Base-by-base conservation (phyloP, 2,113 vertebrate genomes). In the Brachionichthys hirsutus region DNA sequence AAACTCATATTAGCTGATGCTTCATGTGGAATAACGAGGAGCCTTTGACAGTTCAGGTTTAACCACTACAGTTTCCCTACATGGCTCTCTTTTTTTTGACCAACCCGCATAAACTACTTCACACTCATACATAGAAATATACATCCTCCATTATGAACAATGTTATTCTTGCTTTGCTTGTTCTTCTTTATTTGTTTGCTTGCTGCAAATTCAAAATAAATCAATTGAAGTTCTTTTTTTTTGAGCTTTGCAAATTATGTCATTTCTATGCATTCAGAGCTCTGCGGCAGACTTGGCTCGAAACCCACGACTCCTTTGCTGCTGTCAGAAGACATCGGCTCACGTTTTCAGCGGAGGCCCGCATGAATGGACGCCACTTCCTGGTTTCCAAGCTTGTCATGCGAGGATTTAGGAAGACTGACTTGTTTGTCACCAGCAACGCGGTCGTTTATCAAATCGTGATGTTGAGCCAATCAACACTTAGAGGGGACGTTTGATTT, bases 261-360 rank as follows among this genome's bases (percentile, higher is more conserved):
- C 67, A 77, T 49, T 63, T 43, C 59, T 43, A 65, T 61, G 71
- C 52, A 70, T 77, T 84, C 68, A 77, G 50, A 42, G 80, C 75
- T 83, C 70, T 54, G 50, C 71, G 73, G 77, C 85, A n/a, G n/a
- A 73, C 79, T 70, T 61, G 52, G 73, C 58, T 72, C 80, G n/a
- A n/a, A 67, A 57, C 70, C 78, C 66, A 69, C 70, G 69, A 82
- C 74, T 72, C 52, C 72, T 67, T 70, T 19, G 43, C 73, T 40
- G 73, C 76, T 85, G 87, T 90, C 90, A 86, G 56, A 64, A 60
- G 48, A 41, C 54, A 80, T 88, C 65, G 79, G 43, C 44, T 88
- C 84, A 87, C 60, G 38, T 79, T 67, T 56, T 15, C 57, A 24
- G 6, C 13, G 16, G 40, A 45, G 56, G 40, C 43, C 3, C 42